Evolutionary conservation across 2,797 vertebrate genomes (phyloP).

Genomic region (Helarctos malayanus): DNA sequence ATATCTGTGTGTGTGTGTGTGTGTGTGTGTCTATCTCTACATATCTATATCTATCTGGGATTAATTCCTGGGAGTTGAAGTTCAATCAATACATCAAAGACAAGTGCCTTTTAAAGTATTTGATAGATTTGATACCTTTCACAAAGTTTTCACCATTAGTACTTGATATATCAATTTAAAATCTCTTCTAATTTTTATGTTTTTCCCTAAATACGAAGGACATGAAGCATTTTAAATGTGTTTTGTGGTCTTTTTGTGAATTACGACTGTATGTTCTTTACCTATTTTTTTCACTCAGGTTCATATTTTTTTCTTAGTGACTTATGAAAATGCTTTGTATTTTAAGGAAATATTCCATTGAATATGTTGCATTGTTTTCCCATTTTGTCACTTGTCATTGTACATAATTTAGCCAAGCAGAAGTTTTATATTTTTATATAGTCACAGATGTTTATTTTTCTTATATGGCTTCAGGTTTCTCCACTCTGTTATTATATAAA

Average conservation of each 20-base stretch:
- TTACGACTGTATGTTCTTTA: conserved; percentile 38
- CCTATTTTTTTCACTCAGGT: neutral
- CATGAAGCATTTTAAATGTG: neutral
- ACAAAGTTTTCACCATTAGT: neutral
- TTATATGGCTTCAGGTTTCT: neutral
- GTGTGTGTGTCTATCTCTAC: neutral
- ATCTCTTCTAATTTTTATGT: neutral
- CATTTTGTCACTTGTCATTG: neutral
- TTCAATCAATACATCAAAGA: neutral
- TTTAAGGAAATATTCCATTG: conserved; percentile 37
- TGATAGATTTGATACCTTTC: neutral
- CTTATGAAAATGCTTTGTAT: conserved; percentile 40
- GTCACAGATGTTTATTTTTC: conserved; percentile 29
- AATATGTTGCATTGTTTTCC: neutral
- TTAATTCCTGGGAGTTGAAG: neutral
- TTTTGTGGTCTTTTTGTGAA: neutral
- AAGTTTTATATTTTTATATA: conserved; percentile 44
- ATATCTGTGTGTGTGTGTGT: neutral
- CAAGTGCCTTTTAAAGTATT: conserved; percentile 27
- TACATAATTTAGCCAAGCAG: conserved; percentile 8
- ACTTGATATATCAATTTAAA: neutral
- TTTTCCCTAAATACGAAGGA: conserved; percentile 35
- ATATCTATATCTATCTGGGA: neutral
- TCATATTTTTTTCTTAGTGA: conserved; percentile 38
- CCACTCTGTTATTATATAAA: neutral